These are phyloP conservation scores for Stictocephala bisonia DNA, from an alignment of 2,888 invertebrate species.

Conservation along the genomic window DNA sequence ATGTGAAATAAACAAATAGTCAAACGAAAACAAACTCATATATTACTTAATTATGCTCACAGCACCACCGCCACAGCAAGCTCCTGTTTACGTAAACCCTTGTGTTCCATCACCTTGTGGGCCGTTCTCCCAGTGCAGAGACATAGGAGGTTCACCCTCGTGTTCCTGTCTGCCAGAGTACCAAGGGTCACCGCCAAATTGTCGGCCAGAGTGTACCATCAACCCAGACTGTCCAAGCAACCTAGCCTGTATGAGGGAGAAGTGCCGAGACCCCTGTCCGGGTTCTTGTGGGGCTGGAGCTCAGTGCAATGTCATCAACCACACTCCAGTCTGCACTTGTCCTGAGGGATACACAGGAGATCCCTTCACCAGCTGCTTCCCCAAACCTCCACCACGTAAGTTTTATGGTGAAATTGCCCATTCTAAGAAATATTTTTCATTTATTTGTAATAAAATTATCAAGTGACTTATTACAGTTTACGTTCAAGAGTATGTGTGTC, in stretches of 20 bases:
- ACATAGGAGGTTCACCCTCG: conserved; percentile 62
- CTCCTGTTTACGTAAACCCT: conserved; percentile 68
- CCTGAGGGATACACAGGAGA: conserved; percentile 67
- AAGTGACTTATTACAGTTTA: no score
- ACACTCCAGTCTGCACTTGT: conserved; percentile 67
- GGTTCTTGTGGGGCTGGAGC: conserved; percentile 62
- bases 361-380: conserved; percentile 67
- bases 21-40: neutral
- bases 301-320: conserved; percentile 63
- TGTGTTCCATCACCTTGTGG: conserved; percentile 80
- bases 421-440: no score
- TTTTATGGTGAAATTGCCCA: no score
- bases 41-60: conserved; percentile 52
- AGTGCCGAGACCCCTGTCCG: conserved; percentile 64
- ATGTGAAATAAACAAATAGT: no score
- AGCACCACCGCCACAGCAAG: conserved; percentile 59
- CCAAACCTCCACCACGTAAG: conserved; percentile 65
- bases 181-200: conserved; percentile 61
- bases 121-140: conserved; percentile 68
- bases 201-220: conserved; percentile 61
- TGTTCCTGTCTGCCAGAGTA: conserved; percentile 64
- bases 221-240: conserved; percentile 62
- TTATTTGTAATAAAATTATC: no score
- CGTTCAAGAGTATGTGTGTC: no score
- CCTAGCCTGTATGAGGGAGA: conserved; percentile 63